phyloP scores from a whole-genome alignment of 2,888 invertebrate genomes.

The Romanomermis culicivorax region DNA sequence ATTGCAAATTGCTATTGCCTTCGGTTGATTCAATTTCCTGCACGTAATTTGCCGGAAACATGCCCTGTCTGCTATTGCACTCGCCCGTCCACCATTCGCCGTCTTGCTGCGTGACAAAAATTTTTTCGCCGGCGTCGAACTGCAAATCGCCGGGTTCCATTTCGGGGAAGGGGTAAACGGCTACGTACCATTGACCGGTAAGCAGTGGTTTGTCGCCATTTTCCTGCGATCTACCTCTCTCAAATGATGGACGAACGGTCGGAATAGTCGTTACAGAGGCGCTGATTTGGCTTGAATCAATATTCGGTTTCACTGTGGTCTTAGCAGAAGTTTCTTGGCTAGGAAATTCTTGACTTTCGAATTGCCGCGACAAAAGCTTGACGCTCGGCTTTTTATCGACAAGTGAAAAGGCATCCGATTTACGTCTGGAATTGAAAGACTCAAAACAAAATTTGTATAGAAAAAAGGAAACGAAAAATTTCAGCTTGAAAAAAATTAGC shows the following conservation, averaged over 20 bases:
- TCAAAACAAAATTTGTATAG: too few relatives aligned
- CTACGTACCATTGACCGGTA: conserved; percentile 40
- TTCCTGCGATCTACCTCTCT: too few relatives aligned
- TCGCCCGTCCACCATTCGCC: conserved; percentile 98
- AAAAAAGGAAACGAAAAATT: too few relatives aligned
- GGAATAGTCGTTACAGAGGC: too few relatives aligned
- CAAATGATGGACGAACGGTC: too few relatives aligned
- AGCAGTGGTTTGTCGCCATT: background rate
- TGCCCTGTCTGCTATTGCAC: conserved; percentile 57
- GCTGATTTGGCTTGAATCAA: too few relatives aligned
- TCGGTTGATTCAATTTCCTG: conserved; percentile 18
- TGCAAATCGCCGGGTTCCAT: conserved; percentile 69
- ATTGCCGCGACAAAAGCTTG: background rate
- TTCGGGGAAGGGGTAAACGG: conserved; percentile 71
- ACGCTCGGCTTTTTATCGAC: background rate
- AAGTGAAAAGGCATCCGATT: too few relatives aligned
- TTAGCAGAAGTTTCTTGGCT: too few relatives aligned
- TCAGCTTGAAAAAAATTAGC: too few relatives aligned
- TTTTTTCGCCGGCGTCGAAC: conserved; percentile 52
- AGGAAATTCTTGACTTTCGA: conserved; percentile 1
- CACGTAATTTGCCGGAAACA: conserved; percentile 95
- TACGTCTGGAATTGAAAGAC: too few relatives aligned
- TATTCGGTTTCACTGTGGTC: too few relatives aligned
- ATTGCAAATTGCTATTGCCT: background rate
- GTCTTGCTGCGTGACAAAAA: conserved; percentile 64